Percentiles rank a stretch among this genome's conserved stretches.
Conservation (phyloP, 2,888 invertebrate species). For the Heliconius cydno region DNA sequence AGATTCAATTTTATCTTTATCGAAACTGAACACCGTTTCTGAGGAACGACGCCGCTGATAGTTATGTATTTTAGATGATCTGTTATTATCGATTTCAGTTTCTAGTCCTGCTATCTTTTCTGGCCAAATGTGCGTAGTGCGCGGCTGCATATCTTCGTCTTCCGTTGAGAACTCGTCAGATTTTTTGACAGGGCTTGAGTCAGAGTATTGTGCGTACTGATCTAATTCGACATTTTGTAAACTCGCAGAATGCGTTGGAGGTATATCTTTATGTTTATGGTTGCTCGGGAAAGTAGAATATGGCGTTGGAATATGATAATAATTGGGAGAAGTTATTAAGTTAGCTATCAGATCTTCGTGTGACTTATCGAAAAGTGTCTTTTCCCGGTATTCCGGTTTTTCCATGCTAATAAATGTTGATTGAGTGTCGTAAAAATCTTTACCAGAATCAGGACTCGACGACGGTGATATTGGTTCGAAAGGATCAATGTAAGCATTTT, state of each 20-base stretch:
- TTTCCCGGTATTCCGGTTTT: constrained; percentile 79
- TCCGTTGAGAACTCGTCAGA: constrained; percentile 79
- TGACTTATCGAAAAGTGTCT: constrained; percentile 80
- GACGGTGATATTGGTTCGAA: constrained; percentile 82
- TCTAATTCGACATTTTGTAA: constrained; percentile 88
- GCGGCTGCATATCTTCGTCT: constrained; percentile 80
- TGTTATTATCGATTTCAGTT: constrained; percentile 77
- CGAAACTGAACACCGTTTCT: constrained; percentile 89
- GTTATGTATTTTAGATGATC: constrained; percentile 74
- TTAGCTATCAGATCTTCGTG: constrained; percentile 85
- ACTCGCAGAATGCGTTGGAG: constrained; percentile 87
- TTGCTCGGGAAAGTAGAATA: constrained; percentile 86
- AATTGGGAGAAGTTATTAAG: constrained; percentile 72
- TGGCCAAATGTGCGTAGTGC: constrained; percentile 82
- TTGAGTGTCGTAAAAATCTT: constrained; percentile 84
- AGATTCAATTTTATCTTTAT: constrained; percentile 89
- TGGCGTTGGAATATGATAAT: constrained; percentile 83
- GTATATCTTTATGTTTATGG: constrained; percentile 81
- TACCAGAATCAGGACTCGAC: constrained; percentile 87
- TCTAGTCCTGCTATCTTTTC: constrained; percentile 80
- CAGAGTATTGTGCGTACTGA: constrained; percentile 77
- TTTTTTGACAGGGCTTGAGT: constrained; percentile 68
- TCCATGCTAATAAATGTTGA: constrained; percentile 75
- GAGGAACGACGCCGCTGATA: constrained; percentile 87
- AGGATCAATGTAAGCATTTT: constrained; percentile 72